Evolutionary conservation across 1,140 invertebrate species (phyloP).

Genomic region (Lordiphosa mommai): DNA sequence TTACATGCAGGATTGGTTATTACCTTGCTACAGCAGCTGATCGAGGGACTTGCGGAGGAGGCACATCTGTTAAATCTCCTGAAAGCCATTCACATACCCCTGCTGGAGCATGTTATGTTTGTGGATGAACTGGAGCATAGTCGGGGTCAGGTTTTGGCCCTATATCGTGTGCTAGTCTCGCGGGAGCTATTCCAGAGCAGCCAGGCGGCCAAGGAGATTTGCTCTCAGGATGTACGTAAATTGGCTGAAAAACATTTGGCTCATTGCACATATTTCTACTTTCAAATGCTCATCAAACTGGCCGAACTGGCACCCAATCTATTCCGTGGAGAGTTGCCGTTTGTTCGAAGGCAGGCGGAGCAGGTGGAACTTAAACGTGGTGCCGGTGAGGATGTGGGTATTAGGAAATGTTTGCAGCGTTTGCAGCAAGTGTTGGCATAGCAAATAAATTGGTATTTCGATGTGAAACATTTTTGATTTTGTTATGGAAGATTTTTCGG

Average conservation of each 20-base stretch:
- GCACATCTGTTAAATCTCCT: slow-evolving; percentile 45
- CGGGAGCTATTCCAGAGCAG: slow-evolving; percentile 27
- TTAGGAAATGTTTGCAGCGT: slow-evolving; percentile 62
- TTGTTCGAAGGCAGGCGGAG: slow-evolving; percentile 41
- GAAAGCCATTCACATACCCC: slow-evolving; percentile 32
- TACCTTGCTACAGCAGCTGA: slow-evolving; percentile 55
- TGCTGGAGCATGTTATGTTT: slow-evolving; percentile 77
- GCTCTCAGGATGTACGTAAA: slow-evolving; percentile 37
- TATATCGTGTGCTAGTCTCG: slow-evolving; percentile 42
- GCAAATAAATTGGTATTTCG: neutral
- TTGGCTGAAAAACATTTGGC: slow-evolving; percentile 72
- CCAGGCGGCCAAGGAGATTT: slow-evolving; percentile 1
- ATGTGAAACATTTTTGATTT: too few species aligned
- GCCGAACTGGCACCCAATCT: slow-evolving; percentile 33
- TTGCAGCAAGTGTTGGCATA: slow-evolving; percentile 35
- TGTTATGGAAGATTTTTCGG: too few species aligned
- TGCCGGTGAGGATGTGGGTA: slow-evolving; percentile 71
- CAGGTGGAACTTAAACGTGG: slow-evolving; percentile 72
- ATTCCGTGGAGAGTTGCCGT: slow-evolving; percentile 34
- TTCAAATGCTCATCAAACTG: slow-evolving; percentile 70
- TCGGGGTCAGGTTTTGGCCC: slow-evolving; percentile 41
- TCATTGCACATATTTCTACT: slow-evolving; percentile 75
- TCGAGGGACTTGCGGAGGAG: slow-evolving; percentile 13
- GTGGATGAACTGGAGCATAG: slow-evolving; percentile 71
- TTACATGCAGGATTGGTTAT: slow-evolving; percentile 52